Conservation (phyloP, 2,888 invertebrate genomes). For the Acleris laterana region DNA sequence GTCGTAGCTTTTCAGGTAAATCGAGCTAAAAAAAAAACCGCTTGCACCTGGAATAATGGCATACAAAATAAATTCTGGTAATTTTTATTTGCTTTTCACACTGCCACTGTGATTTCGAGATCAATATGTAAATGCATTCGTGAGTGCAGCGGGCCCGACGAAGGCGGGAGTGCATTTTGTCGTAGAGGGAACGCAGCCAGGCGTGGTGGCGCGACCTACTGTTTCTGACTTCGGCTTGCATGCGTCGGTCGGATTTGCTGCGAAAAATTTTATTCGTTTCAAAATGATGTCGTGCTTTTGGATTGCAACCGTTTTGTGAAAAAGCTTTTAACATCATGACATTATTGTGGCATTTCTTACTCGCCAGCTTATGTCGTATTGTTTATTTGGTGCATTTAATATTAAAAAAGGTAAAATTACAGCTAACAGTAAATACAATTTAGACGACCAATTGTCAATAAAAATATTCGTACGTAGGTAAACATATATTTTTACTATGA, state of each 20-base stretch:
- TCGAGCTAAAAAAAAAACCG: constrained; percentile 9
- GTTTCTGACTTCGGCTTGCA: constrained; percentile 58
- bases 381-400: too few relatives aligned
- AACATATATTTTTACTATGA: too few relatives aligned
- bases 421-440: too few relatives aligned
- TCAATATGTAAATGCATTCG: constrained; percentile 80
- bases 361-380: too few relatives aligned
- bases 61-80: constrained; percentile 42
- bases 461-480: too few relatives aligned
- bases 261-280: constrained; percentile 26
- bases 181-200: constrained; percentile 63
- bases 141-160: constrained; percentile 60
- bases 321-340: not conserved
- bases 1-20: constrained; percentile 8
- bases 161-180: constrained; percentile 77
- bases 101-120: constrained; percentile 70
- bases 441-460: too few relatives aligned
- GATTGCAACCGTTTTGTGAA: constrained; percentile 11
- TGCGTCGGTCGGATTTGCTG: constrained; percentile 48
- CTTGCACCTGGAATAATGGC: constrained; percentile 31
- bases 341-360: not conserved
- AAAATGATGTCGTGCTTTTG: constrained; percentile 27
- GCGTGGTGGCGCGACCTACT: constrained; percentile 57
- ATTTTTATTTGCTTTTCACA: constrained; percentile 65
- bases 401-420: too few relatives aligned